Base-by-base conservation (phyloP, 2,888 invertebrate species). In the Mythimna ferrago region DNA sequence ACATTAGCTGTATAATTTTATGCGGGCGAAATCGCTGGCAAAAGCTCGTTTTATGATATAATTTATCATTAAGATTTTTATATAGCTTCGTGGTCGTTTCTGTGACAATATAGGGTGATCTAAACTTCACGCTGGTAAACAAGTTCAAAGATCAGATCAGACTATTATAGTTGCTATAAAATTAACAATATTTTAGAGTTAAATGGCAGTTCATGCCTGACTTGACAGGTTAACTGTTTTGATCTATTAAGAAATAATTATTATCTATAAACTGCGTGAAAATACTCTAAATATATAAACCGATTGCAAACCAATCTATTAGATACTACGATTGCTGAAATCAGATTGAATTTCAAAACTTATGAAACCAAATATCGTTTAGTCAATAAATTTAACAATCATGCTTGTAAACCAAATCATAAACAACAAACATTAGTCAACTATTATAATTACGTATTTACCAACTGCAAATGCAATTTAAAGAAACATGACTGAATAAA, bases 291-390 rank as follows among this genome's bases (percentile, higher is more conserved):
- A 70, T 54, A 53, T 19, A n/a, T n/a, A 56, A 48, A 57, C 4
- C 44, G 53, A 69, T 60, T 56, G 19, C 54, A 35, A 66, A 48
- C 4, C 16, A 32, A 32, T 32, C 32, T 32, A 32, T 32, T 32
- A 2, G 32, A 3, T 3, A 51, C 66, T 73, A 41, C 38, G 53
- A 83, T 82, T 78, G 70, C 65, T 60, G 32, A 71, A 83, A 63
- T 62, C 6, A 35, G 35, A 73, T 82, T 73, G 32, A 66, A 71
- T 71, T 80, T 19, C n/a, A 66, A 63, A 66, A 65, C n/a, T 0
- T 0, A 44, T 0, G 9, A 35, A 4, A 9, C 6, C 58, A 61
- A 44, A 41, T 21, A 19, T 26, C 11, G 6, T 19, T 53, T 5
- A 16, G 48, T 19, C 54, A 38, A 71, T 71, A 11, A 62, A 14